These are phyloP conservation scores for Gymnocheta viridis DNA, from an alignment of 2,888 invertebrate species.

Conservation along the genomic window DNA sequence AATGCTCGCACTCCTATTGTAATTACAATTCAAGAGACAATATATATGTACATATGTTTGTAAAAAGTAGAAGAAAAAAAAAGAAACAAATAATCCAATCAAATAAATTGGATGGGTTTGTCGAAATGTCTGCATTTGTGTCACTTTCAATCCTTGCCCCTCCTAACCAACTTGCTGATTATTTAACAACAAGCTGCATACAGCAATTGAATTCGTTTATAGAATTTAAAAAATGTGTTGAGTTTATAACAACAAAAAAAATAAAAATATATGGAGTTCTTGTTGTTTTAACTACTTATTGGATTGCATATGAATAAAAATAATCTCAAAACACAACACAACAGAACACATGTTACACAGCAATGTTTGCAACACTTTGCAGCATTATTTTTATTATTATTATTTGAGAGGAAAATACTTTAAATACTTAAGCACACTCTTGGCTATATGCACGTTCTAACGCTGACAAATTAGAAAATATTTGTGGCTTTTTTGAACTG, in stretches of 20 bases:
- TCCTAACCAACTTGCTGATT: background rate
- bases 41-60: background rate
- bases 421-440: conserved; percentile 22
- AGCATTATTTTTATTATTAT: background rate
- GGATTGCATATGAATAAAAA: conserved; percentile 40
- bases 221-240: conserved; percentile 52
- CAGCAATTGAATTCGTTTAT: conserved; percentile 35
- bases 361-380: conserved; percentile 15
- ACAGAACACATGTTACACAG: conserved; percentile 54
- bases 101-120: conserved; percentile 67
- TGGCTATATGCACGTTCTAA: background rate
- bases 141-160: conserved; percentile 15
- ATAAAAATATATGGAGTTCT: background rate
- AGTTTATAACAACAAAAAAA: conserved; percentile 10
- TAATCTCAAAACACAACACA: conserved; percentile 42
- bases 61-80: background rate
- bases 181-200: background rate
- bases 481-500: conserved; percentile 16
- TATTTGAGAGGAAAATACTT: conserved; percentile 32
- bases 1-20: conserved; percentile 4
- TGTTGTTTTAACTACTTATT: conserved; percentile 29
- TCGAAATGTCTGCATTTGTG: conserved; percentile 52
- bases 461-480: conserved; percentile 29
- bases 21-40: conserved; percentile 48
- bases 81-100: conserved; percentile 34